A percentile compares a stretch with the other conserved stretches of the same genome.
Evolutionary conservation across 2,888 invertebrate species (phyloP).

Genomic region (Pediacus dermestoides): DNA sequence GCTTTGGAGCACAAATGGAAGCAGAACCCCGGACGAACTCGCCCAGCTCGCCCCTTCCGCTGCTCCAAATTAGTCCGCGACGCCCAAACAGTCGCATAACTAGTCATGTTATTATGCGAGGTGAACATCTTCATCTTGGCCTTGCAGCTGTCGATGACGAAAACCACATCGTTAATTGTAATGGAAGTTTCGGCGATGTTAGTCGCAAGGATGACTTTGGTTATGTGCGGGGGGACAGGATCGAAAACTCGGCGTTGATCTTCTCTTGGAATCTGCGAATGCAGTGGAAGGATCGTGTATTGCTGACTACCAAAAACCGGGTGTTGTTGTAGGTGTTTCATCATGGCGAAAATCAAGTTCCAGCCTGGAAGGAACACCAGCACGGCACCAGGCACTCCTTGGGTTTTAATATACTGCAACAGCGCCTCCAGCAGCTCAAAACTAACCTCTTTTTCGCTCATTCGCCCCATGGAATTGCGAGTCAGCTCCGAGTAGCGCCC

Average conservation of each 20-base stretch:
- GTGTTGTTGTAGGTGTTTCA: conserved; percentile 78
- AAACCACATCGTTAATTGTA: conserved; percentile 97
- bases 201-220: conserved; percentile 92
- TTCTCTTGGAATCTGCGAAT: conserved; percentile 93
- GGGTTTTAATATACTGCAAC: conserved; percentile 58
- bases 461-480: conserved; percentile 63
- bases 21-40: conserved; percentile 89
- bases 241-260: conserved; percentile 94
- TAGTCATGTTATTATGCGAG: conserved; percentile 98
- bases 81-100: conserved; percentile 96
- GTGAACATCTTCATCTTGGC: conserved; percentile 97
- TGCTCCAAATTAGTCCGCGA: conserved; percentile 93
- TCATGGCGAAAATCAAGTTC: conserved; percentile 91
- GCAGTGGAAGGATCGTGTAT: conserved; percentile 86
- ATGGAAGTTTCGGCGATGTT: conserved; percentile 99
- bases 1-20: conserved; percentile 87
- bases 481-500: conserved; percentile 60
- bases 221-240: conserved; percentile 75
- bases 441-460: conserved; percentile 89
- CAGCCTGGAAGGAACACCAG: conserved; percentile 94
- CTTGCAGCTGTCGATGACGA: conserved; percentile 95
- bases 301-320: conserved; percentile 55
- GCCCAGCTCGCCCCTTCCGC: conserved; percentile 87
- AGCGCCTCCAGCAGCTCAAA: conserved; percentile 89
- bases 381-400: conserved; percentile 75